Conservation (phyloP, 2,797 vertebrate genomes). For the Enteromius viviparus region DNA sequence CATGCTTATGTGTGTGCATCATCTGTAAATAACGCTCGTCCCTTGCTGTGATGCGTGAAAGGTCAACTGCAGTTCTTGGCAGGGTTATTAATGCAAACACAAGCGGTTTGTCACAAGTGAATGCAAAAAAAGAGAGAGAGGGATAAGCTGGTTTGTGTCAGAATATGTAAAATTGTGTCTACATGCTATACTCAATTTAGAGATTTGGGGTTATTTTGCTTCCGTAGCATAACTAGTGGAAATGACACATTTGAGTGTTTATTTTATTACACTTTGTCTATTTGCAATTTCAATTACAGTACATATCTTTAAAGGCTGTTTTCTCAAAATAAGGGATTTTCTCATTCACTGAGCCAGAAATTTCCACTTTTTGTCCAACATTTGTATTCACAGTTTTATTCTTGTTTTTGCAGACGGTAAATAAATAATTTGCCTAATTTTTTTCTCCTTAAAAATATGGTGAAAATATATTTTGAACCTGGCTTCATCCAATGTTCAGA, state of each 20-base stretch:
- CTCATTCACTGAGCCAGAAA: not conserved
- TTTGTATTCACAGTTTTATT: not conserved
- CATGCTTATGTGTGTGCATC: not conserved
- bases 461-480: not conserved
- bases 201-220: not conserved
- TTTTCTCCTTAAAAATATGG: not conserved
- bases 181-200: not conserved
- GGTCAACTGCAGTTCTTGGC: constrained; percentile 10
- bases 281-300: not conserved
- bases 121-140: not conserved
- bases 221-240: not conserved
- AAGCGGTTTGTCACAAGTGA: not conserved
- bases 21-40: not conserved
- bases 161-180: not conserved
- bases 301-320: not conserved
- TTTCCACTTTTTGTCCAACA: not conserved
- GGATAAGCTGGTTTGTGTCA: not conserved
- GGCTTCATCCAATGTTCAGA: not conserved
- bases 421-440: not conserved
- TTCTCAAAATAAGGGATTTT: not conserved
- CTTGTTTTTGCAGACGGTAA: not conserved
- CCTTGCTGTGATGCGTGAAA: constrained; percentile 3
- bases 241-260: not conserved
- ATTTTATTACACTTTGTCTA: not conserved
- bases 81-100: not conserved